Conservation (phyloP, 2,113 vertebrate genomes). For the Illadopsis cleaveri region DNA sequence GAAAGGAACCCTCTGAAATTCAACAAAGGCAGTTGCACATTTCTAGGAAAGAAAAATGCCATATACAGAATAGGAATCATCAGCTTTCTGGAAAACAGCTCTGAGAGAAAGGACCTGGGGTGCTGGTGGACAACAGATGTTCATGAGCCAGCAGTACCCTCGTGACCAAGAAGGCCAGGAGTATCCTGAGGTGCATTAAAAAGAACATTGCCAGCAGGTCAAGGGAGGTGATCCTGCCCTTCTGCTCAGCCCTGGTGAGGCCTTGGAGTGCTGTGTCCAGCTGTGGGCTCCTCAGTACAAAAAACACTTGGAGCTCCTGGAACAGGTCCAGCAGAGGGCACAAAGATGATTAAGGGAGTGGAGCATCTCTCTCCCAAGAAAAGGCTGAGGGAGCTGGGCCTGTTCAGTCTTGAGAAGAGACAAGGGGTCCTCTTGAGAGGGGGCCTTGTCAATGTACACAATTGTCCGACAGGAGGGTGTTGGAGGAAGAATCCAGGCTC, state of each 20-base stretch:
- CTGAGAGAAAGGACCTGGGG: neutral
- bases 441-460: neutral
- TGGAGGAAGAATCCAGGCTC: neutral
- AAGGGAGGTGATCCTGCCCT: neutral
- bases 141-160: neutral
- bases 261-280: neutral
- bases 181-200: neutral
- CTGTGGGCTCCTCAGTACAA: neutral
- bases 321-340: neutral
- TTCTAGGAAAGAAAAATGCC: neutral
- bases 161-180: neutral
- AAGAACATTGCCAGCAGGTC: neutral
- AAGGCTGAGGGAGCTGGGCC: neutral
- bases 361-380: neutral
- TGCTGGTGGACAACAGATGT: neutral
- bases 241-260: neutral
- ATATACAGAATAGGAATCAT: neutral
- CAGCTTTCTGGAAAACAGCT: neutral
- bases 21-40: neutral
- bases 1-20: neutral
- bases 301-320: neutral
- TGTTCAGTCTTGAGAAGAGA: neutral
- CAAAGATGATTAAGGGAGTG: neutral
- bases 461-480: neutral
- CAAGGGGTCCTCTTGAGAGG: neutral